Percentiles rank a stretch among this genome's conserved stretches.
Conservation (phyloP, 2,888 invertebrate species). For the Agrilus cyanescens region DNA sequence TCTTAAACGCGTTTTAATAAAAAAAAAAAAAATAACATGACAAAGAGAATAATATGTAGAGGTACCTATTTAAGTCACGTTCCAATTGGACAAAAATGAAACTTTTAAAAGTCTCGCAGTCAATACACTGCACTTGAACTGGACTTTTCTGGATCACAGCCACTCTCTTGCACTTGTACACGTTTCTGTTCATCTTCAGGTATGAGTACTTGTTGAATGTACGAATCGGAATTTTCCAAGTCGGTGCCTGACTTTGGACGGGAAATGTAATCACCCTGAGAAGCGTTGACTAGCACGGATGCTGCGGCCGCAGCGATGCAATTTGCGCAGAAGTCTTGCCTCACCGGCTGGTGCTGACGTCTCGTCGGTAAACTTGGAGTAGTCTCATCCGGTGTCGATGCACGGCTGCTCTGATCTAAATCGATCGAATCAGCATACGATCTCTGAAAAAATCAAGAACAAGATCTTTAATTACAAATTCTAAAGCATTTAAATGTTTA, state of each 20-base stretch:
- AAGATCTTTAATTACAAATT: slow-evolving; percentile 1
- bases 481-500: neutral
- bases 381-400: slow-evolving; percentile 52
- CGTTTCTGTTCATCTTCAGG: slow-evolving; percentile 11
- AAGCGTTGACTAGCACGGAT: slow-evolving; percentile 12
- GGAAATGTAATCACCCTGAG: slow-evolving; percentile 4
- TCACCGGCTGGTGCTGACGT: slow-evolving; percentile 20
- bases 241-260: slow-evolving; percentile 1
- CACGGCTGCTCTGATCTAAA: slow-evolving; percentile 45
- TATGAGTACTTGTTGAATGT: slow-evolving; percentile 17
- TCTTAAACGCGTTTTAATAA: no score
- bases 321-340: slow-evolving; percentile 29
- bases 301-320: slow-evolving; percentile 28
- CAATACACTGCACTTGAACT: no score
- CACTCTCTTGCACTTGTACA: slow-evolving; percentile 11
- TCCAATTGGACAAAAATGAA: no score
- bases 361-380: slow-evolving; percentile 39
- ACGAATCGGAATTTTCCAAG: neutral
- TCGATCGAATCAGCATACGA: slow-evolving; percentile 37
- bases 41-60: no score
- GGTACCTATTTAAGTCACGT: no score
- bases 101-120: no score
- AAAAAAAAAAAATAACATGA: no score
- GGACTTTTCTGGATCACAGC: slow-evolving; percentile 2
- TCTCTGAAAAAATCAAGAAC: slow-evolving; percentile 15